Conservation (phyloP, 2,113 vertebrate species). For the Morphnarchus princeps region DNA sequence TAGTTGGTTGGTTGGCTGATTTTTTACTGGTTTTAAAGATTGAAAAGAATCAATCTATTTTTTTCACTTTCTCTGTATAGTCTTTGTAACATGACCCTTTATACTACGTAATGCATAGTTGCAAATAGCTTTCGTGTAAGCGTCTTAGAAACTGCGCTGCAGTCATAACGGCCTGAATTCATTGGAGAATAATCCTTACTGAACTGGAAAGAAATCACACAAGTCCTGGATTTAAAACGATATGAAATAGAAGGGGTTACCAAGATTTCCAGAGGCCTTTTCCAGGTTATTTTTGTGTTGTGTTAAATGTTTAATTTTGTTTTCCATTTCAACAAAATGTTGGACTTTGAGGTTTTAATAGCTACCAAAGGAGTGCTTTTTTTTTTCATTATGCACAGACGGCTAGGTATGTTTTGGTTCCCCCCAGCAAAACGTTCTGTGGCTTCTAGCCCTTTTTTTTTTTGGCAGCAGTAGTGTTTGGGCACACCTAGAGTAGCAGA, state of each 20-base stretch:
- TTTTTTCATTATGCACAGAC: neutral
- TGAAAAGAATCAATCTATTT: neutral
- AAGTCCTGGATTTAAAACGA: neutral
- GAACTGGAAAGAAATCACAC: neutral
- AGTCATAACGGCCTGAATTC: neutral
- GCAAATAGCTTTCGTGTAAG: neutral
- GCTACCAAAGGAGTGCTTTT: neutral
- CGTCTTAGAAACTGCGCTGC: neutral
- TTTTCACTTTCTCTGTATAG: neutral
- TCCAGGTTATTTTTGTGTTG: neutral
- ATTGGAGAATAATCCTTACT: neutral
- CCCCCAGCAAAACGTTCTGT: neutral
- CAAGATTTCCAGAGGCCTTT: neutral
- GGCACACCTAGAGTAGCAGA: neutral
- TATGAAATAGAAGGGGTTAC: neutral
- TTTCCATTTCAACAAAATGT: neutral
- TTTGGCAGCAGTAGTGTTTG: neutral
- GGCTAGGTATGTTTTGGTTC: neutral
- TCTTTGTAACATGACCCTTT: neutral
- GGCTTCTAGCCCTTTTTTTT: accelerated
- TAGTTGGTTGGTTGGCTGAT: neutral
- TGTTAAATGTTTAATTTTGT: neutral
- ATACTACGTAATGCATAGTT: neutral
- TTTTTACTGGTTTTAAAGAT: neutral
- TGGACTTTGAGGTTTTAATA: neutral